Percentiles rank a stretch among this genome's conserved stretches.
phyloP scores from a whole-genome alignment of 1,140 invertebrate species.

The Bombus superbus region DNA sequence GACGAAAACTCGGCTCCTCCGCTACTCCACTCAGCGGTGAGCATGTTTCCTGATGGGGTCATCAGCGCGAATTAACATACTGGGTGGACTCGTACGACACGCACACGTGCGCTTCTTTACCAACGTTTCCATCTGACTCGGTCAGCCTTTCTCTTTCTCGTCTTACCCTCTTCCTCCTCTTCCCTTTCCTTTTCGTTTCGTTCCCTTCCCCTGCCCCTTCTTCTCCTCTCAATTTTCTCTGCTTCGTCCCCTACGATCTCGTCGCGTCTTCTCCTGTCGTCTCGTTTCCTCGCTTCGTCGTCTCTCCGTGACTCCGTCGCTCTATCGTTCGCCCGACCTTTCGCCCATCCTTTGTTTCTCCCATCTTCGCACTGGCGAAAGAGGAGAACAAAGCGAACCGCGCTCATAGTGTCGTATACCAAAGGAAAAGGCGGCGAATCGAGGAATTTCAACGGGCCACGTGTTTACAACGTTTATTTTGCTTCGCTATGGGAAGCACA shows the following conservation, averaged over 20 bases:
- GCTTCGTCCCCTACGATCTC: neutral
- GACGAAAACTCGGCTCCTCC: constrained; percentile 66
- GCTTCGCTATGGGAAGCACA: too few species aligned
- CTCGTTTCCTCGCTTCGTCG: too few species aligned
- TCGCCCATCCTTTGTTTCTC: too few species aligned
- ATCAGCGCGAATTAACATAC: constrained; percentile 79
- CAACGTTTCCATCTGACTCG: constrained; percentile 67
- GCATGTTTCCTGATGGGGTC: constrained; percentile 78
- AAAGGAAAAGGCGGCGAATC: too few species aligned
- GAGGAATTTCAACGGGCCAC: rapidly evolving
- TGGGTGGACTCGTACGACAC: constrained; percentile 71
- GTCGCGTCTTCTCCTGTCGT: neutral
- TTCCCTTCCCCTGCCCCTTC: neutral
- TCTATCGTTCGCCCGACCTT: too few species aligned
- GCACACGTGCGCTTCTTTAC: constrained; percentile 58
- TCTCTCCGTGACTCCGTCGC: too few species aligned
- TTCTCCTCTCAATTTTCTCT: neutral
- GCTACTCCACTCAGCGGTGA: constrained; percentile 66
- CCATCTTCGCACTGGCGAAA: too few species aligned
- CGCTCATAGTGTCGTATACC: too few species aligned
- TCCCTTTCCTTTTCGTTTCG: neutral
- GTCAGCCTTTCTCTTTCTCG: constrained; percentile 42
- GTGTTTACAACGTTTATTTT: too few species aligned
- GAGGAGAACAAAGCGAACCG: too few species aligned
- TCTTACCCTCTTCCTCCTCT: constrained; percentile 3